Evolutionary conservation across 2,113 vertebrate genomes (phyloP).

Genomic region (Sceloporus tristichus): DNA sequence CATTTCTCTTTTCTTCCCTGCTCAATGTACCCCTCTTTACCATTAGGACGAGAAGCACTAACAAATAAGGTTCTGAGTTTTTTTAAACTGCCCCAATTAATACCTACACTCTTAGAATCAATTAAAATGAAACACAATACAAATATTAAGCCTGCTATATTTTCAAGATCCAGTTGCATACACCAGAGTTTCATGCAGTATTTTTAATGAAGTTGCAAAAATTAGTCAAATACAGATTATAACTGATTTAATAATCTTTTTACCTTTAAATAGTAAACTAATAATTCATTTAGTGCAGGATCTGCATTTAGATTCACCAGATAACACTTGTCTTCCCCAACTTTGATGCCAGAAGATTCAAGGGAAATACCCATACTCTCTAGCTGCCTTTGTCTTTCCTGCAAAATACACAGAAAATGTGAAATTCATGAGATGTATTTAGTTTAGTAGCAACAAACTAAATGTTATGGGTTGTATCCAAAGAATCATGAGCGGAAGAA

Average conservation of each 20-base stretch:
- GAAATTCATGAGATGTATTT: slow-evolving; percentile 24
- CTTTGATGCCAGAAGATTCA: slow-evolving; percentile 98
- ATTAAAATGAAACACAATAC: background rate
- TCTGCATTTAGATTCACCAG: slow-evolving; percentile 98
- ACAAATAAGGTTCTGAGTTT: background rate
- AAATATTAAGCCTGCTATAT: background rate
- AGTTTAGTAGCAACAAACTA: background rate
- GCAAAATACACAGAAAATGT: slow-evolving; percentile 56
- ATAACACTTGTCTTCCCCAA: slow-evolving; percentile 97
- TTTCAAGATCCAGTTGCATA: slow-evolving; percentile 9
- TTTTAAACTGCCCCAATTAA: background rate
- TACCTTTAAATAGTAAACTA: slow-evolving; percentile 99
- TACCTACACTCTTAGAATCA: background rate
- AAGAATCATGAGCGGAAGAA: slow-evolving; percentile 1
- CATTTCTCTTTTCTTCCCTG: too few species aligned
- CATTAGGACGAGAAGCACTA: background rate
- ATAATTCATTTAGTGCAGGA: slow-evolving; percentile 95
- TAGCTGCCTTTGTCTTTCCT: slow-evolving; percentile 97
- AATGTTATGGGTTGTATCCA: background rate
- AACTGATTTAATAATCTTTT: slow-evolving; percentile 24
- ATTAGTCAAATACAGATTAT: background rate
- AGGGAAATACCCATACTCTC: slow-evolving; percentile 99
- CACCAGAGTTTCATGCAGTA: background rate
- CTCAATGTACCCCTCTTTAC: too few species aligned
- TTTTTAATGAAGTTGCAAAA: slow-evolving; percentile 11